These are phyloP conservation scores for Drosophila kanekoi DNA, from an alignment of 2,888 invertebrate species.

Conservation along the genomic window DNA sequence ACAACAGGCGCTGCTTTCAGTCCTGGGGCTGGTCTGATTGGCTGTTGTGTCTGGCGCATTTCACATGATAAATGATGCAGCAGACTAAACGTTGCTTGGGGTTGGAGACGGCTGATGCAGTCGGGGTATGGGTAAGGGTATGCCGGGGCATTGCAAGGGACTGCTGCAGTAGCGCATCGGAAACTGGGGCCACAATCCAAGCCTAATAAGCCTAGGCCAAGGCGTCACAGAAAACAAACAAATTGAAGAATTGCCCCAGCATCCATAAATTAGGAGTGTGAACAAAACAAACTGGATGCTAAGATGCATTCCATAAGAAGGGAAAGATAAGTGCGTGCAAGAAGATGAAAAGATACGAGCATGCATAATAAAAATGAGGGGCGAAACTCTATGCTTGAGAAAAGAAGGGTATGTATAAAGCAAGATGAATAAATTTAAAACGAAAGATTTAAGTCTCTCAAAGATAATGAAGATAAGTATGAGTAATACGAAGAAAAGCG, in stretches of 20 bases:
- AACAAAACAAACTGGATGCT: slow-evolving; percentile 14
- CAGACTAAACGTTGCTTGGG: slow-evolving; percentile 72
- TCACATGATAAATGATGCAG: slow-evolving; percentile 78
- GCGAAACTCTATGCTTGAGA: neutral
- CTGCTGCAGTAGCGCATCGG: slow-evolving; percentile 12
- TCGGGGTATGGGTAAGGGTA: neutral
- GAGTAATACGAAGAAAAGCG: too few species aligned
- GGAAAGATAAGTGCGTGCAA: neutral
- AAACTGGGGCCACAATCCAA: slow-evolving; percentile 18
- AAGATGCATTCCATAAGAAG: slow-evolving; percentile 2
- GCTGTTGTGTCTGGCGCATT: slow-evolving; percentile 77
- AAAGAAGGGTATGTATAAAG: too few species aligned
- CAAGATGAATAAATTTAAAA: too few species aligned
- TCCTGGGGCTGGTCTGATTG: slow-evolving; percentile 58
- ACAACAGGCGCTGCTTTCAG: slow-evolving; percentile 35
- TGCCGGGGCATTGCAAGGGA: neutral
- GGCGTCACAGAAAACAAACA: slow-evolving; percentile 65
- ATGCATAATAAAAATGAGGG: neutral
- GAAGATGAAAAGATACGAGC: neutral
- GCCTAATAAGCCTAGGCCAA: slow-evolving; percentile 59
- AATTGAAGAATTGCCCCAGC: slow-evolving; percentile 56
- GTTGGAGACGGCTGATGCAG: neutral
- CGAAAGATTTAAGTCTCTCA: too few species aligned
- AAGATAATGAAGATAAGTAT: too few species aligned
- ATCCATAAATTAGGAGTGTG: slow-evolving; percentile 59